Percentiles rank a stretch among this genome's conserved stretches.
These are phyloP conservation scores for Anthonomus grandis DNA, from an alignment of 1,140 invertebrate genomes.

Conservation along the genomic window DNA sequence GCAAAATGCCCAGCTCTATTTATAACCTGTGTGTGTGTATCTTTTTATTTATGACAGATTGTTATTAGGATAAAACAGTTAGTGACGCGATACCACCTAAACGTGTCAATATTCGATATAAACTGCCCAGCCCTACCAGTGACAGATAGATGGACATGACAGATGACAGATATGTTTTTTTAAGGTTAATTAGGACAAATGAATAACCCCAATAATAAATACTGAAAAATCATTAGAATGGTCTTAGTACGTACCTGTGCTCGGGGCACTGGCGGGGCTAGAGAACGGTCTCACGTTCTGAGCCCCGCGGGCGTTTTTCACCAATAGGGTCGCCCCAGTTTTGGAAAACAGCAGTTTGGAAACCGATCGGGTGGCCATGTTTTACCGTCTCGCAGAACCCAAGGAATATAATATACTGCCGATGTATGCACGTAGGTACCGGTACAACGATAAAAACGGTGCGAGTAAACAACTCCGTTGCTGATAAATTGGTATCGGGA, in stretches of 20 bases:
- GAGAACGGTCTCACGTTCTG: slow-evolving; percentile 23
- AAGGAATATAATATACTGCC: too few relatives aligned
- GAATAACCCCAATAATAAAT: background rate
- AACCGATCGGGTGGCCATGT: slow-evolving; percentile 12
- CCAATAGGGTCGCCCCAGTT: slow-evolving; percentile 1
- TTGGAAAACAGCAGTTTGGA: slow-evolving; percentile 10
- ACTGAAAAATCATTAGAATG: background rate
- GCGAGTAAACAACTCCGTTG: too few relatives aligned
- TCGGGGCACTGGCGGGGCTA: background rate
- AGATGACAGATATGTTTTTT: background rate
- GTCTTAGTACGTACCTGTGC: too few relatives aligned
- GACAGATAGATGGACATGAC: background rate
- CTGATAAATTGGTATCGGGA: too few relatives aligned
- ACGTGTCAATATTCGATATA: background rate
- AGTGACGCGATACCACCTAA: too few relatives aligned
- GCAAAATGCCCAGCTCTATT: background rate
- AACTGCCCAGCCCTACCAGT: background rate
- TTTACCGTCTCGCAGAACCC: too few relatives aligned
- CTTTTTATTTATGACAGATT: too few relatives aligned
- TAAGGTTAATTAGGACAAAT: background rate
- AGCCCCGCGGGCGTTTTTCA: slow-evolving; percentile 1
- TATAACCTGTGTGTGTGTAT: too few relatives aligned
- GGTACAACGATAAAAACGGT: too few relatives aligned
- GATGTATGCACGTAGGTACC: too few relatives aligned
- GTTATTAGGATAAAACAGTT: too few relatives aligned